These are phyloP conservation scores for Cydia amplana DNA, from an alignment of 1,140 invertebrate genomes.

Conservation along the genomic window DNA sequence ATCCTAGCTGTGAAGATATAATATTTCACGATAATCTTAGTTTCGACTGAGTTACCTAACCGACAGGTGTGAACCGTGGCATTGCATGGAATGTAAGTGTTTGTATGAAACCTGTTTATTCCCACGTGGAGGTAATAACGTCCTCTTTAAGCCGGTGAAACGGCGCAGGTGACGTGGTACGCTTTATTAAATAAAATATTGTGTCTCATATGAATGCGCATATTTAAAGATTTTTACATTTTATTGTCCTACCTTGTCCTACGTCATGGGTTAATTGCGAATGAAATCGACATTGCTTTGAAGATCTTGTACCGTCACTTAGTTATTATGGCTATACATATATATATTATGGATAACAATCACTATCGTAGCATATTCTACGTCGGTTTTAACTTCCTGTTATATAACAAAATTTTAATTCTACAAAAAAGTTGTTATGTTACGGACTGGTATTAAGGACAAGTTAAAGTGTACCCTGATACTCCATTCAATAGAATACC, in stretches of 20 bases:
- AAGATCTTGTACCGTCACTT: no score
- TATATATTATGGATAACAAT: no score
- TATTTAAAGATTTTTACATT: background rate
- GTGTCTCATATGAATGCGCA: background rate
- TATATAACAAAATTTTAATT: no score
- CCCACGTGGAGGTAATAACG: background rate
- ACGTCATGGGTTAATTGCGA: background rate
- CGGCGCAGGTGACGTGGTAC: background rate
- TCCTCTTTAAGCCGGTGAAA: background rate
- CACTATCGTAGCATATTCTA: no score
- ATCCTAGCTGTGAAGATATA: background rate
- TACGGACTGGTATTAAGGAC: no score
- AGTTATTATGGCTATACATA: no score
- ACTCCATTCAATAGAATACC: no score
- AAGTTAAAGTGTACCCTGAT: no score
- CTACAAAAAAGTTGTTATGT: no score
- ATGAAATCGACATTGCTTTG: no score
- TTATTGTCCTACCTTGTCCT: background rate
- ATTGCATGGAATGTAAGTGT: background rate
- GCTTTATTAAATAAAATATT: conserved; percentile 8
- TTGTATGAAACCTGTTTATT: conserved; percentile 1
- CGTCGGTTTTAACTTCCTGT: no score
- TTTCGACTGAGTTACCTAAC: background rate
- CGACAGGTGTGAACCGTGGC: background rate
- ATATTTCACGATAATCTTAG: background rate